These are phyloP conservation scores for Oikopleura vanhoeffeni DNA, from an alignment of 23 tunicate genomes.

Conservation along the genomic window DNA sequence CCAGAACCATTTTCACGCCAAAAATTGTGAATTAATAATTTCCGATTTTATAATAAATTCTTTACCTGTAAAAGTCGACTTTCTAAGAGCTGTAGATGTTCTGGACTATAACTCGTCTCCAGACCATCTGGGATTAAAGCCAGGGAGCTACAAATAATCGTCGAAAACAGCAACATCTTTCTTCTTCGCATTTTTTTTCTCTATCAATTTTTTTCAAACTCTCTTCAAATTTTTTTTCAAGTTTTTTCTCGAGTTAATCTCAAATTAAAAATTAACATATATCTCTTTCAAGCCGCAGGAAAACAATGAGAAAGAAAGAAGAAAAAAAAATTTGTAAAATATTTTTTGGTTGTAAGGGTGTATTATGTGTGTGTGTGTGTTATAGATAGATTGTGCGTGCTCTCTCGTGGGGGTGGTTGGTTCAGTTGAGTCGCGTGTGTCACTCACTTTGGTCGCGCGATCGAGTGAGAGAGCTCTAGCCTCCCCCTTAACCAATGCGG, in stretches of 20 bases:
- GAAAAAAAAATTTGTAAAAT: neutral
- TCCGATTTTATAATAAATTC: neutral
- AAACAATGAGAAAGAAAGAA: too few species aligned
- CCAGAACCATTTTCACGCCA: neutral
- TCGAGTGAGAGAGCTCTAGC: slow-evolving; percentile 6
- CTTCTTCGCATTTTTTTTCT: neutral
- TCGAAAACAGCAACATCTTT: neutral
- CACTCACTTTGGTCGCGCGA: neutral
- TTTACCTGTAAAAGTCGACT: neutral
- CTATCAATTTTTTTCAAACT: neutral
- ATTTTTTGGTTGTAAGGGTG: neutral
- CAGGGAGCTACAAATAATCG: neutral
- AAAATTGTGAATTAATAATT: neutral
- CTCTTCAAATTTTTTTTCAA: neutral
- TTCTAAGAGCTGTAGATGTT: neutral
- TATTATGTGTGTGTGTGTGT: neutral
- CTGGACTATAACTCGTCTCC: neutral
- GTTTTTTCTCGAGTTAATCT: neutral
- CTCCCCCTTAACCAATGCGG: too few species aligned
- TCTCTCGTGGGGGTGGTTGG: slow-evolving; percentile 9
- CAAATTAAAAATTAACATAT: too few species aligned
- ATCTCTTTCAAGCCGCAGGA: too few species aligned
- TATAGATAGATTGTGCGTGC: too few species aligned
- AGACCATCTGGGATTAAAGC: neutral
- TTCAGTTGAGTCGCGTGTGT: slow-evolving; percentile 1